A percentile compares a stretch with the other conserved stretches of the same genome.
Conservation (phyloP, 2,113 vertebrate genomes). For the Gymnorhina tibicen region DNA sequence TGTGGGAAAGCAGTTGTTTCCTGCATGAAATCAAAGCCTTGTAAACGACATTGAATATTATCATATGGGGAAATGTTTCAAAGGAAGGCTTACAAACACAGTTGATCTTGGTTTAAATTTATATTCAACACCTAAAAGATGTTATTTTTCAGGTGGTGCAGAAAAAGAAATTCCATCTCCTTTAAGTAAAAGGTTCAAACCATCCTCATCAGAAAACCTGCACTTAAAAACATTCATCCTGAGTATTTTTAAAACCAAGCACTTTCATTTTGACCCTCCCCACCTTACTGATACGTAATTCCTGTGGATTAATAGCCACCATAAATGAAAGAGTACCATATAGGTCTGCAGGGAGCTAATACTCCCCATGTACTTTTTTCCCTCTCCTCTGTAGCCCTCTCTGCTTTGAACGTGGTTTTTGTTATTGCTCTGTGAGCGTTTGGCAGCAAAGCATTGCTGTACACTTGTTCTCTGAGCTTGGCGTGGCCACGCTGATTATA, state of each 20-base stretch:
- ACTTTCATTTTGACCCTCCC: not conserved
- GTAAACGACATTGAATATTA: not conserved
- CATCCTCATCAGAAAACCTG: not conserved
- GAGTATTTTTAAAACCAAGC: not conserved
- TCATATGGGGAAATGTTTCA: not conserved
- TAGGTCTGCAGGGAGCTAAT: not conserved
- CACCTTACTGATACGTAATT: not conserved
- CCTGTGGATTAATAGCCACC: not conserved
- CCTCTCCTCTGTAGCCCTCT: not conserved
- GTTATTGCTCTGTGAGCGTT: not conserved
- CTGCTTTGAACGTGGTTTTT: constrained; percentile 3
- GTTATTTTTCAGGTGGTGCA: not conserved
- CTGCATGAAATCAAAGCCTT: not conserved
- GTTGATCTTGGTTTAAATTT: not conserved
- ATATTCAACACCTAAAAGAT: not conserved
- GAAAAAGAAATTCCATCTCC: not conserved
- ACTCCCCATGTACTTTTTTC: not conserved
- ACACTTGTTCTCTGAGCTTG: not conserved
- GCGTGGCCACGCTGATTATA: not conserved
- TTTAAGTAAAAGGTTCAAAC: not conserved
- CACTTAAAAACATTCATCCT: not conserved
- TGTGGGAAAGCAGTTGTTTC: not conserved
- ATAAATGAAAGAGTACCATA: not conserved
- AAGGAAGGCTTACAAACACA: not conserved
- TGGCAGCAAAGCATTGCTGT: not conserved